Conservation (phyloP, 2,888 invertebrate species). For the Folsomia candida region DNA sequence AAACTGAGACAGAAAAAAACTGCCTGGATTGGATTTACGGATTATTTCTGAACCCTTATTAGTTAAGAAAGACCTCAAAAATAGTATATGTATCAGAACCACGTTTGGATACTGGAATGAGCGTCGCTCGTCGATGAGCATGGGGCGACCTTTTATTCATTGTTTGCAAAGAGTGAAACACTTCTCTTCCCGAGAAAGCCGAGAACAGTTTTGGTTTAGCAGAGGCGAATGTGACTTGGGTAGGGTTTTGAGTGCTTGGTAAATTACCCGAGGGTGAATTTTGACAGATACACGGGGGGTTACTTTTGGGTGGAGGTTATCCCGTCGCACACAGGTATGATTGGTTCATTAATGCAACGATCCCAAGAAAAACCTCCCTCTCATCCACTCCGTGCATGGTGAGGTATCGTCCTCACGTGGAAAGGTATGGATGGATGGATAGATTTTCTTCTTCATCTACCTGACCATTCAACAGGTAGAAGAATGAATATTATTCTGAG, state of each 20-base stretch:
- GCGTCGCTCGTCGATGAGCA: too few relatives aligned
- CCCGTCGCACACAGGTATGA: conserved; percentile 40
- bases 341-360: conserved; percentile 46
- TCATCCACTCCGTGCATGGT: neutral
- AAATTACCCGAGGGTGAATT: conserved; percentile 49
- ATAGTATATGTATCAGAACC: too few relatives aligned
- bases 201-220: conserved; percentile 24
- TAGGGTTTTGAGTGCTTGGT: conserved; percentile 47
- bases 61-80: too few relatives aligned
- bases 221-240: conserved; percentile 36
- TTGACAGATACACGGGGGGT: conserved; percentile 45
- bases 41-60: too few relatives aligned
- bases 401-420: neutral
- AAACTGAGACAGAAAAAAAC: too few relatives aligned
- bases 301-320: conserved; percentile 43
- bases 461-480: neutral
- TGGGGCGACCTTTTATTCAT: too few relatives aligned
- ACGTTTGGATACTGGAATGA: too few relatives aligned
- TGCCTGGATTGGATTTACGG: too few relatives aligned
- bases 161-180: neutral
- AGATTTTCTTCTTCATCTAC: too few relatives aligned
- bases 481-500: neutral
- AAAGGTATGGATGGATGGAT: neutral
- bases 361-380: conserved; percentile 48
- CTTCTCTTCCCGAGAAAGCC: neutral